These are phyloP conservation scores for Timema podura DNA, from an alignment of 2,888 invertebrate genomes.

Conservation along the genomic window DNA sequence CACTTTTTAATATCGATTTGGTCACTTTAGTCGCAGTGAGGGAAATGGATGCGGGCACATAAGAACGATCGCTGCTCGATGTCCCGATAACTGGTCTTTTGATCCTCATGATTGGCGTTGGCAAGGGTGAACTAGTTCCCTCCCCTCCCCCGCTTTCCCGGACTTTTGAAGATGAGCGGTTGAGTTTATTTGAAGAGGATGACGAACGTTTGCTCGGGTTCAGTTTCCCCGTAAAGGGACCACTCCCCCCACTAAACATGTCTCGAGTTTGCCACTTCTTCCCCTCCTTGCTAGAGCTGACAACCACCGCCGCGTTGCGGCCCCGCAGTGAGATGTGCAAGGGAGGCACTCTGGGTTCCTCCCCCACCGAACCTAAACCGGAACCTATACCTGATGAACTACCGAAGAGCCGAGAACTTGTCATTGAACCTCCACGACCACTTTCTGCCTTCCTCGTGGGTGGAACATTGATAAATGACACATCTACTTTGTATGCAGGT, in stretches of 20 bases:
- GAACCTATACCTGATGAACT: conserved; percentile 16
- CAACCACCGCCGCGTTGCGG: conserved; percentile 75
- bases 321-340: conserved; percentile 82
- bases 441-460: conserved; percentile 32
- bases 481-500: conserved; percentile 75
- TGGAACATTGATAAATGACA: conserved; percentile 63
- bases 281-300: conserved; percentile 60
- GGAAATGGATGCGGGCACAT: background rate
- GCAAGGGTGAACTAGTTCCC: conserved; percentile 1
- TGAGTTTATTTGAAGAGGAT: conserved; percentile 23
- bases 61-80: background rate
- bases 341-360: conserved; percentile 81
- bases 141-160: conserved; percentile 20
- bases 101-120: conserved; percentile 15
- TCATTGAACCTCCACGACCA: conserved; percentile 19
- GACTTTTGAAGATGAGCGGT: conserved; percentile 26
- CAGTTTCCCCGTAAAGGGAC: conserved; percentile 17
- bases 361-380: conserved; percentile 40
- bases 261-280: conserved; percentile 28
- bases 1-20: conserved; percentile 6
- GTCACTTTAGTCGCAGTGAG: conserved; percentile 3
- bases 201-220: conserved; percentile 19
- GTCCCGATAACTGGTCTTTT: conserved; percentile 14
- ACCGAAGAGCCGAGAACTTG: conserved; percentile 24
- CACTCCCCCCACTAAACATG: conserved; percentile 17